A percentile compares a stretch with the other conserved stretches of the same genome.
These are phyloP conservation scores for Tanypteryx hageni DNA, from an alignment of 2,888 invertebrate genomes.

Conservation along the genomic window DNA sequence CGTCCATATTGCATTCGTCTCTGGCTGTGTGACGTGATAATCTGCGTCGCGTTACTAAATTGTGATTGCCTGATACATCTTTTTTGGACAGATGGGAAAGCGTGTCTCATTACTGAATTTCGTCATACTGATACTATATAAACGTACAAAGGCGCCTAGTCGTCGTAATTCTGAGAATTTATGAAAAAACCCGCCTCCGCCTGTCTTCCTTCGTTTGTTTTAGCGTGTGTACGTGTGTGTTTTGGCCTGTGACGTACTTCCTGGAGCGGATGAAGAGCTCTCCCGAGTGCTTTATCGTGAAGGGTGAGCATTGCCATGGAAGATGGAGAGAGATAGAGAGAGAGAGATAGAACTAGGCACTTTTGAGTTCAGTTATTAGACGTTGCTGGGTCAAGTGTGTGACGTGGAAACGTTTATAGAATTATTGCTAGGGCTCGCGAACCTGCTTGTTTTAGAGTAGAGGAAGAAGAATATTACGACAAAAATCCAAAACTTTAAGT, in stretches of 20 bases:
- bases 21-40: too few species aligned
- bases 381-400: constrained; percentile 35
- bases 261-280: background rate
- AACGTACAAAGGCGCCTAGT: background rate
- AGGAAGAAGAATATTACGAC: background rate
- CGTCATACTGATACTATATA: background rate
- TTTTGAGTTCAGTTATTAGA: background rate
- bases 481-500: too few species aligned
- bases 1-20: too few species aligned
- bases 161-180: background rate
- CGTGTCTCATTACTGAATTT: too few species aligned
- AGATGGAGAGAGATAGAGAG: background rate
- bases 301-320: background rate
- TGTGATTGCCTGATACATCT: too few species aligned
- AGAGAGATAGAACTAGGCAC: background rate
- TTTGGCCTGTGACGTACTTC: background rate
- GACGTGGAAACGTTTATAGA: background rate
- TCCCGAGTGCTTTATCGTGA: background rate
- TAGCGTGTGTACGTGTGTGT: background rate
- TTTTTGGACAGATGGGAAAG: too few species aligned
- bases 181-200: background rate
- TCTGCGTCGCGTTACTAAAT: too few species aligned
- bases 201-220: background rate
- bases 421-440: background rate
- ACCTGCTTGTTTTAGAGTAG: background rate